These are phyloP conservation scores for Melanostigma gelatinosum DNA, from an alignment of 2,113 vertebrate genomes.

Conservation along the genomic window DNA sequence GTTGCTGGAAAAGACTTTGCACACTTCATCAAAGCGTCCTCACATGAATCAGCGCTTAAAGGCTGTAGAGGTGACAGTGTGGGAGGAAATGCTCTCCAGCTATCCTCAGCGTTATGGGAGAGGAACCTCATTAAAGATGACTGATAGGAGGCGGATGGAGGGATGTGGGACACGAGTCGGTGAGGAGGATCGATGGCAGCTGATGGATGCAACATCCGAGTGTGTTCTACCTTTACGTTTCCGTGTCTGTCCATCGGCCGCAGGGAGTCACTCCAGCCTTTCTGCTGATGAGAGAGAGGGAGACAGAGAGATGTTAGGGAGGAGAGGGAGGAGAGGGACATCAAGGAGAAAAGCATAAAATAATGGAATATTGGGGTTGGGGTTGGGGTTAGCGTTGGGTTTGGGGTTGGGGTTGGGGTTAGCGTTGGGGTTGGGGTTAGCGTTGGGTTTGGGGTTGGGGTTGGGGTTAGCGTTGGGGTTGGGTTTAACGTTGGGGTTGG, in stretches of 20 bases:
- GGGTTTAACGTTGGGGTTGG: too few species aligned
- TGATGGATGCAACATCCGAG: constrained; percentile 1
- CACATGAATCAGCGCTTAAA: constrained; percentile 26
- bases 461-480: too few species aligned
- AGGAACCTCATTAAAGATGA: constrained; percentile 54
- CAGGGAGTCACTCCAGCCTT: constrained; percentile 58
- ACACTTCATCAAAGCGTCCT: neutral
- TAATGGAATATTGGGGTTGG: too few species aligned
- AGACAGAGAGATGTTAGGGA: constrained; percentile 4
- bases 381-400: too few species aligned
- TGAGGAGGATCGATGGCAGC: neutral
- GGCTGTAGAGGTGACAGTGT: neutral
- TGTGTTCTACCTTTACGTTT: constrained; percentile 54
- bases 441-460: too few species aligned
- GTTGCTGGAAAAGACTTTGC: neutral
- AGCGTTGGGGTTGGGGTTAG: too few species aligned
- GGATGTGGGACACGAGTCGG: constrained; percentile 4
- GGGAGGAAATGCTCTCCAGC: constrained; percentile 26
- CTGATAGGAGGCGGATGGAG: constrained; percentile 30
- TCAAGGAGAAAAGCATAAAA: neutral
- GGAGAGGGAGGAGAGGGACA: neutral
- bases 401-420: too few species aligned
- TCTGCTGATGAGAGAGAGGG: constrained; percentile 46
- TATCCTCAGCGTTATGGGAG: constrained; percentile 28
- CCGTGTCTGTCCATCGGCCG: constrained; percentile 63